phyloP scores from a whole-genome alignment of 23 tunicate genomes.

The Halocynthia aurantium region DNA sequence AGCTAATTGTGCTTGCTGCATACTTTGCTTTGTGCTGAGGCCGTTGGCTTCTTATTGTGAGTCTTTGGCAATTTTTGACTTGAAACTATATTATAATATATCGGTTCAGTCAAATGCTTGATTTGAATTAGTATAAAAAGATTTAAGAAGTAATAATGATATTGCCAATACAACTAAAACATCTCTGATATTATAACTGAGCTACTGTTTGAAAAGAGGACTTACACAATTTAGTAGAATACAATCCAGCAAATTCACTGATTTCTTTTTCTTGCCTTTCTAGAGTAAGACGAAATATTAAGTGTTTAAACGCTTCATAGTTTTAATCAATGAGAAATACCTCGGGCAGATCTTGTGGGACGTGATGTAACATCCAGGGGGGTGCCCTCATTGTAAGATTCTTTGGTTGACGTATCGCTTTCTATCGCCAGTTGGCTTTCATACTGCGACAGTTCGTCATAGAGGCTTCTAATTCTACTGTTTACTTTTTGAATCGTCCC shows the following conservation, averaged over 20 bases:
- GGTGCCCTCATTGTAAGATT: no score
- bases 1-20: no score
- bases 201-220: background rate
- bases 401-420: slow-evolving; percentile 29
- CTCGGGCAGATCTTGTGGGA: slow-evolving; percentile 41
- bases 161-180: no score
- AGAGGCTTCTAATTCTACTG: slow-evolving; percentile 50
- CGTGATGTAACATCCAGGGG: no score
- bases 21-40: background rate
- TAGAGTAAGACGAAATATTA: slow-evolving; percentile 4
- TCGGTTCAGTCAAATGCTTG: no score
- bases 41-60: slow-evolving; percentile 9
- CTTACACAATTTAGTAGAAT: slow-evolving; percentile 27
- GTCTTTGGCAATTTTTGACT: no score
- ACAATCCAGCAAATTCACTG: slow-evolving; percentile 32
- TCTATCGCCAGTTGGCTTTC: slow-evolving; percentile 76
- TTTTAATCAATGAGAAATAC: slow-evolving; percentile 8
- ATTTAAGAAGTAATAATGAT: no score
- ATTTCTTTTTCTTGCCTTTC: slow-evolving; percentile 46
- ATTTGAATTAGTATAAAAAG: no score
- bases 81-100: no score
- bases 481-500: slow-evolving; percentile 70
- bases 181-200: no score
- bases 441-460: slow-evolving; percentile 43
- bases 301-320: background rate